These are phyloP conservation scores for Brachyptera risi DNA, from an alignment of 2,888 invertebrate genomes.

Conservation along the genomic window DNA sequence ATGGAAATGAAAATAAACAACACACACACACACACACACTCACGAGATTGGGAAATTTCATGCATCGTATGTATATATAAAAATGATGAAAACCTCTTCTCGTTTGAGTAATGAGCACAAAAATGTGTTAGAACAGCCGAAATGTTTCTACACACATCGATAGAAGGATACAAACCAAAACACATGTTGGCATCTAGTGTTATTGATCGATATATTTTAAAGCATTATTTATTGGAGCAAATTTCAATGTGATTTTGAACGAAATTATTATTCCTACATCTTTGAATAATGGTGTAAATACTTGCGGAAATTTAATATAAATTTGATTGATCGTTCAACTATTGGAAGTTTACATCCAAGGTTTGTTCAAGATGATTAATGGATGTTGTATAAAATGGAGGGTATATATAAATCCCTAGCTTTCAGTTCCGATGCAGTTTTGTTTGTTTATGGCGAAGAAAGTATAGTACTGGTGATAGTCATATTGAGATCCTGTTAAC, in stretches of 20 bases:
- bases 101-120: too few species aligned
- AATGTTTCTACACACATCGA: too few species aligned
- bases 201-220: slow-evolving; percentile 2
- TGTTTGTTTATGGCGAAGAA: neutral
- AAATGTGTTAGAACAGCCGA: too few species aligned
- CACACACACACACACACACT: too few species aligned
- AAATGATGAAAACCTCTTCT: too few species aligned
- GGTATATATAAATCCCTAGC: neutral
- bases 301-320: slow-evolving; percentile 9
- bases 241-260: neutral
- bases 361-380: slow-evolving; percentile 6
- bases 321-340: slow-evolving; percentile 12
- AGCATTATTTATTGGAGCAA: slow-evolving; percentile 5
- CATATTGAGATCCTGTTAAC: neutral
- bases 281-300: slow-evolving; percentile 8
- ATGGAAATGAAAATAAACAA: too few species aligned
- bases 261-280: slow-evolving; percentile 7
- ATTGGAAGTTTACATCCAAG: neutral
- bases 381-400: neutral
- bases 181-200: too few species aligned
- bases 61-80: too few species aligned
- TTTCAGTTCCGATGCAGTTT: neutral
- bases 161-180: too few species aligned
- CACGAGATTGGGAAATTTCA: too few species aligned
- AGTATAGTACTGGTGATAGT: neutral